Evolutionary conservation across 2,797 vertebrate species (phyloP).

Genomic region (Clarias fuscus): DNA sequence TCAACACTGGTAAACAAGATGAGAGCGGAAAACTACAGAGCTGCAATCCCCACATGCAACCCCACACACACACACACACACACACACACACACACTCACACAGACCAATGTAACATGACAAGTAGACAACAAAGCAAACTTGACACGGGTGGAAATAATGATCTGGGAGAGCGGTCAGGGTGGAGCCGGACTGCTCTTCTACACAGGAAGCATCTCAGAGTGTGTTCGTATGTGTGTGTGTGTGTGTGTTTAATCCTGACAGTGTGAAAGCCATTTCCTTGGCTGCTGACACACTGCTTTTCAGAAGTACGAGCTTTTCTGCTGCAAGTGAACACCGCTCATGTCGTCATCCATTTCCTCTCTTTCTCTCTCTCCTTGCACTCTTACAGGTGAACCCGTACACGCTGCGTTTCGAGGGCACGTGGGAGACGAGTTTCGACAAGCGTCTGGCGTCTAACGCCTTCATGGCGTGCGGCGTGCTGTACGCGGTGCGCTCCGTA

Average conservation of each 20-base stretch:
- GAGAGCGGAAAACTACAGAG: constrained; percentile 2
- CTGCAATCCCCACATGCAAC: neutral
- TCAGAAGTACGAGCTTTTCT: constrained; percentile 17
- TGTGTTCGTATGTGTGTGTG: constrained; percentile 11
- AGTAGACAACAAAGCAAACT: neutral
- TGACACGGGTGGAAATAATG: constrained; percentile 11
- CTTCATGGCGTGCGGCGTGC: constrained; percentile 94
- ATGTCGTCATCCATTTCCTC: neutral
- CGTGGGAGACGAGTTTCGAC: constrained; percentile 92
- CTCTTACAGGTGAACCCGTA: constrained; percentile 85
- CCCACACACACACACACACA: no score
- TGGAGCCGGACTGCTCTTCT: constrained; percentile 10
- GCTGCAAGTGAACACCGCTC: neutral
- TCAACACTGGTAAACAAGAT: constrained; percentile 6
- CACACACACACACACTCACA: neutral
- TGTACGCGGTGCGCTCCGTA: constrained; percentile 89
- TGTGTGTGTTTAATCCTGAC: constrained; percentile 8
- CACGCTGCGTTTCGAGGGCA: constrained; percentile 91
- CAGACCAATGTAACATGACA: constrained; percentile 8
- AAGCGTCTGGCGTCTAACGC: constrained; percentile 93
- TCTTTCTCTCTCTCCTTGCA: neutral
- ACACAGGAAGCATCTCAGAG: neutral
- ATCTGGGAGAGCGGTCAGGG: constrained; percentile 21
- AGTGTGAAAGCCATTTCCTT: neutral
- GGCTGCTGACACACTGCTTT: neutral